Evolutionary conservation across 1,140 invertebrate species (phyloP), one percentile per base, ranked within the genome.

Genomic region (Drosophila funebris): DNA sequence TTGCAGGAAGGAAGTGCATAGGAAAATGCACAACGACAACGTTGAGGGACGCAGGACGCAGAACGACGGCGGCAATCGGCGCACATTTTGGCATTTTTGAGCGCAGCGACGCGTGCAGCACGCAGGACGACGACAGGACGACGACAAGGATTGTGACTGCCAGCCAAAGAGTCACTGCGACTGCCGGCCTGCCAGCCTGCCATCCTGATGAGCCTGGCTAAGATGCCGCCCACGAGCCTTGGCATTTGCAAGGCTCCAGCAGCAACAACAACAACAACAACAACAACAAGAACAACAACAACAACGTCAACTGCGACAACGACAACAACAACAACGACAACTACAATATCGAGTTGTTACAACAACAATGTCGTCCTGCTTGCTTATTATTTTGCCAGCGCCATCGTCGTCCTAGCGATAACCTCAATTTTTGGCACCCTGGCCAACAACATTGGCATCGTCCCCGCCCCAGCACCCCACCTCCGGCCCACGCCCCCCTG

Each of bases 401-500:
- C 41, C 58, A 29, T 46, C 64, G 64, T 64, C 50, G 68, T 69
- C 64, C 63, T 69, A 54, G 83, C 83, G 82, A 85, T 85, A 85
- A 85, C 82, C 82, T 85, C 82, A 85, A 85, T 87, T 85, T 85
- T 85, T 85, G 82, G 82, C 82, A 85, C 83, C 75, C 78, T 78
- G 78, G 82, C 82, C 78, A 87, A 87, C 82, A 87, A 85, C 81
- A 85, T 71, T 68, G 37, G 27, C 46, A n/a, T 4, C 0, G n/a
- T 3, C 0, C 7, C 11, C 6, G 24, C 9, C 7, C 8, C 29
- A 0, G 11, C 0, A 4, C 14, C 8, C 11, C 13, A 20, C 7
- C 6, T 9, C 22, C 44, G 22, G 0, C 1, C 14, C 16, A 1
- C 0, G 8, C 6, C 3, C 20, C 36, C 4, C 0, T 9, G 8